These are phyloP conservation scores for Lacerta agilis DNA, from an alignment of 2,797 vertebrate genomes.

Conservation along the genomic window DNA sequence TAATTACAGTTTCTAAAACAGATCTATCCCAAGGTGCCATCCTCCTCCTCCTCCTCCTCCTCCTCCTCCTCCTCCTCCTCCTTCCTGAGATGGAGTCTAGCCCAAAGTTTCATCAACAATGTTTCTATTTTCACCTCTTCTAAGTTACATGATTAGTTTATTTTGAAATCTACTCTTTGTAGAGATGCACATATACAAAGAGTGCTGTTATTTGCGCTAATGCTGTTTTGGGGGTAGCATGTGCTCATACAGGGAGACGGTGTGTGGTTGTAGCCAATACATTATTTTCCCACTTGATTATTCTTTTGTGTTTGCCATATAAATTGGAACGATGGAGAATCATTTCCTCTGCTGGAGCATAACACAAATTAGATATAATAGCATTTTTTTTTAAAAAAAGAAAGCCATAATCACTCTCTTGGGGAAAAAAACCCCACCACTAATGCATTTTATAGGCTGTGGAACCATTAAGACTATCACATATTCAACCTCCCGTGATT, in stretches of 20 bases:
- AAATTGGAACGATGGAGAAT: conserved; percentile 73
- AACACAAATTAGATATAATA: conserved; percentile 79
- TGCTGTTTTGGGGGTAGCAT: conserved; percentile 42
- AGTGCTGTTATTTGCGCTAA: conserved; percentile 38
- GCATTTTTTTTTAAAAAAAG: conserved; percentile 61
- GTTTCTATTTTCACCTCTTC: conserved; percentile 13
- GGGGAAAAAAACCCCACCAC: conserved; percentile 9
- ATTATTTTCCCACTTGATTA: conserved; percentile 64
- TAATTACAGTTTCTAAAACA: neutral
- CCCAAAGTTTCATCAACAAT: conserved; percentile 21
- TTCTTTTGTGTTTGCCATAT: conserved; percentile 72
- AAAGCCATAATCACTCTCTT: conserved; percentile 72
- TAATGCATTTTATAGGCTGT: conserved; percentile 66
- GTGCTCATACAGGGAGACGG: conserved; percentile 45
- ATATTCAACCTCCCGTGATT: conserved; percentile 69
- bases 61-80: neutral
- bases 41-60: neutral
- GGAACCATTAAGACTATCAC: conserved; percentile 70
- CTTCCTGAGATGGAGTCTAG: neutral
- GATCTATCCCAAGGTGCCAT: neutral
- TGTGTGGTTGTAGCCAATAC: conserved; percentile 64
- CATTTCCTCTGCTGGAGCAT: conserved; percentile 75
- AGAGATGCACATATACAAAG: conserved; percentile 38
- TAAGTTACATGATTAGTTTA: conserved; percentile 37
- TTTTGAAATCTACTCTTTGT: conserved; percentile 25